Evolutionary conservation across 2,113 vertebrate genomes (phyloP), one percentile per base, ranked within the genome.

Genomic region (Chloroceryle aenea): DNA sequence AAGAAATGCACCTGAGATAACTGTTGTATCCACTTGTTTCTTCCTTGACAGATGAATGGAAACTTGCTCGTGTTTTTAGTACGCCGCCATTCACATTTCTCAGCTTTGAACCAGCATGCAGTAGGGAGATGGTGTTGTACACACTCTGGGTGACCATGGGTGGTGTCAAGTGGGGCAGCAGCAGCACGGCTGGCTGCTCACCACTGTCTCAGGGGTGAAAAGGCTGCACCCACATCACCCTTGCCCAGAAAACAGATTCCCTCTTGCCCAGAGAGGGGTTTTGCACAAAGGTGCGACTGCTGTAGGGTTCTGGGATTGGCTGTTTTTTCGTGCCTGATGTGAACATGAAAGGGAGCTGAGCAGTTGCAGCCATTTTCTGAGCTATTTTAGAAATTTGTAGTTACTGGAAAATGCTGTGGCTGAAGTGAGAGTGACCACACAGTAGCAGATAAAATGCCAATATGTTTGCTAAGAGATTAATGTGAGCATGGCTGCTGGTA

Each of bases 121-220:
- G 43, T 32, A 58, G 56, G 59, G 30, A 64, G 63, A 11, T 62
- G 52, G 68, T 27, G 32, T 14, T 11, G 3, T 23, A 3, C 61
- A 56, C 45, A 74, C 0, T n/a, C 27, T 75, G 69, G 29, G 6
- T 45, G 38, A 59, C 36, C 23, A 36, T 78, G 6, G 1, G 30
- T 67, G 62, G 19, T 85, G 34, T 52, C 47, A 79, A 74, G 52
- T 1, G 2, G 25, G 18, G 14, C 18, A 77, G 50, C 50, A 80
- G 55, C 0, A 0, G 52, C 12, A 3, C 4, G 3, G 30, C 58
- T 0, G 0, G 29, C 43, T 87, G 26, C 48, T 73, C 3, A 4
- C 34, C 29, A 15, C 74, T 30, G 22, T 17, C 15, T 23, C 2
- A 7, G 11, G 13, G 12, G 4, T 6, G 4, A 87, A 61, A 71